Percentiles rank a stretch among this genome's conserved stretches.
Evolutionary conservation across 2,888 invertebrate species (phyloP).

Genomic region (Scaptomyza cyrtandrae): DNA sequence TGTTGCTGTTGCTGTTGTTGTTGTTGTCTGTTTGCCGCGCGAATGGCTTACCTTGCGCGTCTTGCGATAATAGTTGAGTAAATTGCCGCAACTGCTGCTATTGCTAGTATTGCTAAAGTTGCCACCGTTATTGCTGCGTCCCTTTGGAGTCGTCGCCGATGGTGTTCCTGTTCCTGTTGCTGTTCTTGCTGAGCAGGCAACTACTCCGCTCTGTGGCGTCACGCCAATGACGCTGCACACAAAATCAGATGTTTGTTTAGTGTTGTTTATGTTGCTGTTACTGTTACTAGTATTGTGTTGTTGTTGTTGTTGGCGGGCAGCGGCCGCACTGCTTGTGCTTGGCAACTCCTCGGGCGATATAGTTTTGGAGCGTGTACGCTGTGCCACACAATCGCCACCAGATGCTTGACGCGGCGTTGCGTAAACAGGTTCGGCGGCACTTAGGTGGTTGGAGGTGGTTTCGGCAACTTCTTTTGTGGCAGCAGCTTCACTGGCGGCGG

Average conservation of each 20-base stretch:
- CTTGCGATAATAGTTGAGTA: conserved; percentile 84
- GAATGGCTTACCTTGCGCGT: conserved; percentile 81
- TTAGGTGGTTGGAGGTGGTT: background rate
- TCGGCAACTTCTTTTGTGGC: background rate
- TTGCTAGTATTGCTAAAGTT: conserved; percentile 2
- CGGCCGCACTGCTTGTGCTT: conserved; percentile 66
- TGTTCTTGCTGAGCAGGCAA: conserved; percentile 35
- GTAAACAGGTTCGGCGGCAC: conserved; percentile 1
- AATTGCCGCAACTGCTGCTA: conserved; percentile 68
- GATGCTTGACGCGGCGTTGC: conserved; percentile 51
- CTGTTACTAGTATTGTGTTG: conserved; percentile 14
- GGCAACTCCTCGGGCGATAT: conserved; percentile 70
- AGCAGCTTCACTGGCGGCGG: conserved; percentile 25
- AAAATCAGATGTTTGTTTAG: conserved; percentile 32
- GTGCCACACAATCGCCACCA: conserved; percentile 82
- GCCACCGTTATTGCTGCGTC: conserved; percentile 4
- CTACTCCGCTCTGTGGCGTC: conserved; percentile 64
- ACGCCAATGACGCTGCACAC: conserved; percentile 26
- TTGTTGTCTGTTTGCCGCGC: conserved; percentile 47
- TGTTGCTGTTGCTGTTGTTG: background rate
- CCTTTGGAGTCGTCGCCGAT: background rate
- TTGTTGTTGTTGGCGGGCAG: conserved; percentile 41
- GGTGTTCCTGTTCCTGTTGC: conserved; percentile 5
- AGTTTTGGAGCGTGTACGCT: conserved; percentile 83
- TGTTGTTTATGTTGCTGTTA: conserved; percentile 27